Evolutionary conservation across 2,113 vertebrate species (phyloP), one percentile per base, ranked within the genome.

Genomic region (Dinomys branickii): DNA sequence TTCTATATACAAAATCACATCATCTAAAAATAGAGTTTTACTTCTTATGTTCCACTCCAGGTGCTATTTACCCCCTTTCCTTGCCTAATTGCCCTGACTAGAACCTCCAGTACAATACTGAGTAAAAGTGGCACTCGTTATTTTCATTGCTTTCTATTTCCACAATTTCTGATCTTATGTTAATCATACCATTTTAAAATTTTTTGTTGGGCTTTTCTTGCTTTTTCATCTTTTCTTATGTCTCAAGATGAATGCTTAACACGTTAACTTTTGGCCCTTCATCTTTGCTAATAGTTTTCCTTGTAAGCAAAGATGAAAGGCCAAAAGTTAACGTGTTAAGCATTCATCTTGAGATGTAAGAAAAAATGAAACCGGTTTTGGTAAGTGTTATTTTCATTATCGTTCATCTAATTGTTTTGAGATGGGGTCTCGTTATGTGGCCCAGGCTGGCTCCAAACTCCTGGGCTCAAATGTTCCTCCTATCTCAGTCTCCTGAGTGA

Each of bases 141-240:
- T 93, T 78, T 92, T 88, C 28, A 78, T 88, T 92, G 17, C 26
- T 94, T 88, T 89, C 59, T 90, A 78, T 85, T 84, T 90, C 24
- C 58, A 80, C 67, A 91, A 88, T 80, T 92, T 94, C 38, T 86
- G 50, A 30, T 87, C 58, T 50, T 96, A 59, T 47, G 4, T 83
- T 92, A 92, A 82, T 89, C 9, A 90, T 80, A 91, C 63, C 33
- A 22, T 80, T 88, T 87, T 41, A 26, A 17, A 61, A 80, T 30
- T 65, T 92, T 92, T 82, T 50, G 8, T 73, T 95, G 41, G 14
- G 17, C 16, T 94, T 30, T 19, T 28, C 85, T 47, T 77, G 65
- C n/a, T 88, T 71, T 58, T 52, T 81, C 17, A 91, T 65, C 59
- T 35, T 65, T 91, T 59, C 80, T 71, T 75, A 41, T 20, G 77